phyloP scores from a whole-genome alignment of 2,888 invertebrate genomes.

The Diarsia dahlii region DNA sequence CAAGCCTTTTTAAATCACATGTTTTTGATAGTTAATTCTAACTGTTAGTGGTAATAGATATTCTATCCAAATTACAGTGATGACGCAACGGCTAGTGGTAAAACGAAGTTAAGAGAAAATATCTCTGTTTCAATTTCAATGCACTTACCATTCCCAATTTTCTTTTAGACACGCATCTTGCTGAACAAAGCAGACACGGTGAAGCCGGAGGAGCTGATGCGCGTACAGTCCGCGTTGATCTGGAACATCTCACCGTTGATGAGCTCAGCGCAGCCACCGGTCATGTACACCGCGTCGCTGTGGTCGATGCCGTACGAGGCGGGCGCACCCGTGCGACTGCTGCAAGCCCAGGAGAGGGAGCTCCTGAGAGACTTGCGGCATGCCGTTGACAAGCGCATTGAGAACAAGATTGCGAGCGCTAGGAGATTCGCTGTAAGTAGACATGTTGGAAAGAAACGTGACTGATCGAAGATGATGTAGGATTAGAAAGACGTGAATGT shows the following conservation, averaged over 20 bases:
- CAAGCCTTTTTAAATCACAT: background rate
- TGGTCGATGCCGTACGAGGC: slow-evolving; percentile 96
- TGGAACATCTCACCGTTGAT: slow-evolving; percentile 99
- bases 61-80: background rate
- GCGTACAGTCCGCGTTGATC: slow-evolving; percentile 97
- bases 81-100: background rate
- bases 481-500: background rate
- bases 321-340: slow-evolving; percentile 95
- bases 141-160: background rate
- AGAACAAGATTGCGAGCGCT: slow-evolving; percentile 98
- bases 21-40: background rate
- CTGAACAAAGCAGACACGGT: slow-evolving; percentile 98
- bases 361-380: slow-evolving; percentile 96
- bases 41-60: background rate
- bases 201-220: slow-evolving; percentile 97
- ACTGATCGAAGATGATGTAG: background rate
- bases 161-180: slow-evolving; percentile 95
- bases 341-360: slow-evolving; percentile 97
- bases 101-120: background rate
- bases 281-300: slow-evolving; percentile 97
- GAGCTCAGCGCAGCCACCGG: slow-evolving; percentile 98
- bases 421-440: slow-evolving; percentile 97
- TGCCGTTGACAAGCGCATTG: slow-evolving; percentile 96
- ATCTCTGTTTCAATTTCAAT: too few species aligned
- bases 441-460: slow-evolving; percentile 2